Base-by-base conservation (phyloP, 1,140 invertebrate species). In the Mizuhopecten yessoensis region DNA sequence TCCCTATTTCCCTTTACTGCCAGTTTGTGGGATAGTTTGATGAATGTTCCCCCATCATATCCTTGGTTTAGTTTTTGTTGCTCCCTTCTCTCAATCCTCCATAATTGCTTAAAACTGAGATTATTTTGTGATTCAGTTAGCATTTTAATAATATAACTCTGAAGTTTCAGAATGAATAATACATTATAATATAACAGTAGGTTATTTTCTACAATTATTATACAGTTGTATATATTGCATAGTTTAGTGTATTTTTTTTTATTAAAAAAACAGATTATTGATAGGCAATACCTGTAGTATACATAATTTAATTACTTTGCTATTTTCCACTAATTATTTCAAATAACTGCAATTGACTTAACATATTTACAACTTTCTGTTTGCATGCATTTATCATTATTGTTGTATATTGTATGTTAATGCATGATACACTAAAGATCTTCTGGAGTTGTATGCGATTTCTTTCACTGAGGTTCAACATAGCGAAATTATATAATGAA, bases 251-350 rank as follows among this genome's bases (percentile, higher is more conserved):
- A n/a, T n/a, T n/a, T n/a, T n/a, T n/a, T n/a, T n/a, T n/a, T n/a
- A n/a, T n/a, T n/a, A n/a, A n/a, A n/a, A n/a, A n/a, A n/a, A n/a
- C n/a, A n/a, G n/a, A n/a, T n/a, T n/a, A n/a, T n/a, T n/a, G n/a
- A n/a, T n/a, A n/a, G n/a, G n/a, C n/a, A 75, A 29, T 75, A 29
- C n/a, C 57, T n/a, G 23, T 75, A 29, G n/a, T 75, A 75, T 75
- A 75, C n/a, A 75, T 29, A 29, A 29, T 5, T 29, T n/a, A n/a
- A n/a, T n/a, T 29, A 75, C 87, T 33, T 33, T 91, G 90, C 87
- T 90, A 93, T 89, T 57, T 91, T 39, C 89, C 75, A 90, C 89
- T 86, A 34, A 90, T 75, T 5, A 29, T 75, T 49, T 75, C 23
- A 75, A 29, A 75, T 75, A 75, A n/a, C 57, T 29, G 57, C 57